phyloP scores from a whole-genome alignment of 64 coral and sea anemone genomes.

The Acropora yongei region DNA sequence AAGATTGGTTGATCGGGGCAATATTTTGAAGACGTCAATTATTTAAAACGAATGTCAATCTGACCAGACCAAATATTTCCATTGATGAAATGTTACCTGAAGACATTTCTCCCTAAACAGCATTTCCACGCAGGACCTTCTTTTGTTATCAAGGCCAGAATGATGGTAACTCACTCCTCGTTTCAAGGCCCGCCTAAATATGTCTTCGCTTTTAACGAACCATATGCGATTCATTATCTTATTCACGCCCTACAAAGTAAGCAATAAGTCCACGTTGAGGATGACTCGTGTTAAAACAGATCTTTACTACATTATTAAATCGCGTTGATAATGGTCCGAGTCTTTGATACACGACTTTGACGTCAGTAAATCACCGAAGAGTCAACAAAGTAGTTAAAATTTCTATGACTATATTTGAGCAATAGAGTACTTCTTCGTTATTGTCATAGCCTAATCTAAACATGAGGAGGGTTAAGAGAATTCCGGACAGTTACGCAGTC shows the following conservation, averaged over 20 bases:
- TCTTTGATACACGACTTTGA: too few species aligned
- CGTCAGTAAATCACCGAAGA: too few species aligned
- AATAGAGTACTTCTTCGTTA: too few species aligned
- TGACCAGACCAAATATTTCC: not conserved
- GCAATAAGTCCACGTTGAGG: not conserved
- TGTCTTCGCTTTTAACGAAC: not conserved
- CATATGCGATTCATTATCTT: constrained; percentile 38
- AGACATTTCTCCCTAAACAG: constrained; percentile 71
- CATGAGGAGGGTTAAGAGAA: too few species aligned
- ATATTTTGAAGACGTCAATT: not conserved
- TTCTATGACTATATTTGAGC: too few species aligned
- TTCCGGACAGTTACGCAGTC: too few species aligned
- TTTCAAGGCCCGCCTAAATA: constrained; percentile 40
- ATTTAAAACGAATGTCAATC: not conserved
- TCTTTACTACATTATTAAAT: too few species aligned
- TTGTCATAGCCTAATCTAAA: too few species aligned
- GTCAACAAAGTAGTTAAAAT: too few species aligned
- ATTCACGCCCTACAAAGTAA: constrained; percentile 29
- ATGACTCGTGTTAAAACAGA: too few species aligned
- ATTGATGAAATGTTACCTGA: constrained; percentile 18
- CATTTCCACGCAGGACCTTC: constrained; percentile 57
- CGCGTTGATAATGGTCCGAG: too few species aligned
- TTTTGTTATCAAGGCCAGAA: constrained; percentile 49
- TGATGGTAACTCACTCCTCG: constrained; percentile 82
- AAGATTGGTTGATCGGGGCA: too few species aligned